Base-by-base conservation (phyloP, 2,797 vertebrate genomes). In the Pseudomugil tenellus region DNA sequence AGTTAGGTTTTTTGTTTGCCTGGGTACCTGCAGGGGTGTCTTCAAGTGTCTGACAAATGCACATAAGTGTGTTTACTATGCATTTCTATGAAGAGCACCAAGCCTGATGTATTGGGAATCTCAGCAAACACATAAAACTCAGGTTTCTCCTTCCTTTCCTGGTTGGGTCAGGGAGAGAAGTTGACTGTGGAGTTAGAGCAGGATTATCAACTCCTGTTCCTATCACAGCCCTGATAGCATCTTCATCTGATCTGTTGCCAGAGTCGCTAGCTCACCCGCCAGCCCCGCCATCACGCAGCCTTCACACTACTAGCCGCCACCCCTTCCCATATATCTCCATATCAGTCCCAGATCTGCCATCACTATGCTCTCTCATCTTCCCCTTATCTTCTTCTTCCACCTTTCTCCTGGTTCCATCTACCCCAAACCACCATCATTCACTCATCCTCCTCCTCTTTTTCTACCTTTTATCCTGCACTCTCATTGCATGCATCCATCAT, bases 1-100 rank as follows among this genome's bases (percentile, higher is more conserved):
- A 96, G 96, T 96, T 91, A 89, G 91, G 90, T 76, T 95, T 95
- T 93, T 94, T 96, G 95, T 96, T 94, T 89, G 75, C 66, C 73
- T 37, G 54, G 64, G 3, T 67, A 76, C 74, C 85, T 85, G 72
- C 77, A 67, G 72, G 55, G 76, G 74, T 83, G 61, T 71, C 61
- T 70, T 84, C 48, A 67, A 77, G 60, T 76, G 74, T 67, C 76
- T 73, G 63, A 52, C 23, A 78, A 79, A 80, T 80, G 64, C 60
- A 62, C 54, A 63, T n/a, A 8, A 41, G 60, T 51, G 69, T 51
- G 41, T 73, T 70, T 41, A 6, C 77, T 28, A 7, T 68, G 62
- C 54, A 74, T 82, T 76, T 81, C 59, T 68, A 60, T 80, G 71
- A 26, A 49, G 67, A 67, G 65, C 16, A 31, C 53, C 63, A 41